Percentiles rank a stretch among this genome's conserved stretches.
phyloP scores from a whole-genome alignment of 2,797 vertebrate genomes.

The Prionace glauca region DNA sequence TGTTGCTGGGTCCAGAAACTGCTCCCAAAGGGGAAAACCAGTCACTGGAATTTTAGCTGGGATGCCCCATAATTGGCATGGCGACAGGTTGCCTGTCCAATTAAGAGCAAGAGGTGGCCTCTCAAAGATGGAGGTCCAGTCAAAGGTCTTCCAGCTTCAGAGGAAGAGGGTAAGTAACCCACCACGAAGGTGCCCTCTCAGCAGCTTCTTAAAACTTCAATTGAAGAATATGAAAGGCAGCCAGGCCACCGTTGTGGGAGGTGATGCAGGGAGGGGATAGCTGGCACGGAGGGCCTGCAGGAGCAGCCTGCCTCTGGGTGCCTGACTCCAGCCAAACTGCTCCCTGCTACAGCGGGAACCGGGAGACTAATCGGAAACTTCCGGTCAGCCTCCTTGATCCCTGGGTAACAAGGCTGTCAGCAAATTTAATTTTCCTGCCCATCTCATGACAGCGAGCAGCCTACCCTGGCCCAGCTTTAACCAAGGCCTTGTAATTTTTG shows the following conservation, averaged over 20 bases:
- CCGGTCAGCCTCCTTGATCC: no score
- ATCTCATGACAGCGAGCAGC: no score
- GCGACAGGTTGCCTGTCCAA: not conserved
- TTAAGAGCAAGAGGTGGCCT: not conserved
- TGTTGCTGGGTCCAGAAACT: not conserved
- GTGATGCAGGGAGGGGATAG: no score
- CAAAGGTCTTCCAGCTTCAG: not conserved
- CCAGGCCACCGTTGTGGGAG: not conserved
- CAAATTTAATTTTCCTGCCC: no score
- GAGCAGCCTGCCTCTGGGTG: no score
- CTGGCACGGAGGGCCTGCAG: no score
- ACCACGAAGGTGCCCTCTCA: not conserved
- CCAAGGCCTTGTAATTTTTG: no score
- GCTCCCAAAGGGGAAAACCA: not conserved
- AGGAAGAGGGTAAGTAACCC: not conserved
- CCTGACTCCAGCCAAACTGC: no score
- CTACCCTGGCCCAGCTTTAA: no score
- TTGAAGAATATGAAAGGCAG: not conserved
- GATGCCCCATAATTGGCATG: not conserved
- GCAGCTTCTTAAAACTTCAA: not conserved
- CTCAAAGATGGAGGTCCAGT: not conserved
- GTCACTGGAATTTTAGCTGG: not conserved
- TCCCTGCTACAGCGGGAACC: no score
- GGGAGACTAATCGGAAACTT: no score
- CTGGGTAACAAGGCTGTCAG: no score